Evolutionary conservation across 2,888 invertebrate species (phyloP).

Genomic region (Prosapia bicincta): DNA sequence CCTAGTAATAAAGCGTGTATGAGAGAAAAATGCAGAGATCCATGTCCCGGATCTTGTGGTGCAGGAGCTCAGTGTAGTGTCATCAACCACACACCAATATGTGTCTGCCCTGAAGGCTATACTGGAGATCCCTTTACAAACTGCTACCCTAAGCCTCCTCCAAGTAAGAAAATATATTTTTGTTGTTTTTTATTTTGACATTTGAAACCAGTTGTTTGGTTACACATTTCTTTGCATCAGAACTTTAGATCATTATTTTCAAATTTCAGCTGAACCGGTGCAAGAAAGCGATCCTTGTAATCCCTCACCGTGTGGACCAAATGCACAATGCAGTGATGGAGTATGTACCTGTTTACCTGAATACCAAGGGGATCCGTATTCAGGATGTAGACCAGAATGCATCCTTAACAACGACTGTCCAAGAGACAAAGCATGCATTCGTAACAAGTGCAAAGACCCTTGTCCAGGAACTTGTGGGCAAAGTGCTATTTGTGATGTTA

Average conservation of each 20-base stretch:
- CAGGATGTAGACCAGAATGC: conserved; percentile 72
- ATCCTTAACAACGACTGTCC: conserved; percentile 58
- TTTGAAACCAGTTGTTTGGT: neutral
- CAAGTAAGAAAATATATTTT: conserved; percentile 39
- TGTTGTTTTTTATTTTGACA: too few relatives aligned
- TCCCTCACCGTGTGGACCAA: conserved; percentile 64
- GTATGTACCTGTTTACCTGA: conserved; percentile 68
- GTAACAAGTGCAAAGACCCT: conserved; percentile 51
- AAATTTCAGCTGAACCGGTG: conserved; percentile 26
- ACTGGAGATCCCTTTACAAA: conserved; percentile 71
- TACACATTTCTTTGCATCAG: conserved; percentile 4
- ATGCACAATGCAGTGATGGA: conserved; percentile 66
- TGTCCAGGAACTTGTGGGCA: conserved; percentile 73
- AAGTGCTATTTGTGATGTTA: conserved; percentile 67
- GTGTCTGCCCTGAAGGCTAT: conserved; percentile 69
- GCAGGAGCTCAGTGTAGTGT: conserved; percentile 69
- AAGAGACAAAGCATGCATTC: conserved; percentile 49
- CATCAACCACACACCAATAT: conserved; percentile 72
- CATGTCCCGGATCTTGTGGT: conserved; percentile 63
- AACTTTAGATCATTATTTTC: too few relatives aligned
- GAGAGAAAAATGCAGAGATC: conserved; percentile 50
- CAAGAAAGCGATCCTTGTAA: conserved; percentile 47
- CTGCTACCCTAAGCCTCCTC: conserved; percentile 56
- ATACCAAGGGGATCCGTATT: conserved; percentile 74
- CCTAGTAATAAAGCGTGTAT: conserved; percentile 50